Percentiles rank a stretch among this genome's conserved stretches.
Evolutionary conservation across 2,888 invertebrate genomes (phyloP).

Genomic region (Perdita meconis): DNA sequence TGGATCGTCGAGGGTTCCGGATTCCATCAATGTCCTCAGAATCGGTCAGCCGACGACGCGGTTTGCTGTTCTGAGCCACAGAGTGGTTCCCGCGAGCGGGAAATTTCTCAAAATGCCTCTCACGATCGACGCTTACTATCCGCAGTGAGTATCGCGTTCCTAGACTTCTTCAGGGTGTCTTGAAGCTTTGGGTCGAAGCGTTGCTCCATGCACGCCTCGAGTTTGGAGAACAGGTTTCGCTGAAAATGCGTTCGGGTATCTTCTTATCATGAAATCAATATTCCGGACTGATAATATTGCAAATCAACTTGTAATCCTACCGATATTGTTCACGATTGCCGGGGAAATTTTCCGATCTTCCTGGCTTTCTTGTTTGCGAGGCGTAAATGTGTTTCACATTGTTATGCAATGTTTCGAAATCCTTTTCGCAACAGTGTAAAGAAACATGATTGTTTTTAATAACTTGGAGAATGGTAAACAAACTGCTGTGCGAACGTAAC

Average conservation of each 20-base stretch:
- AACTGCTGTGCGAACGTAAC: no score
- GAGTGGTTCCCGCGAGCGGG: slow-evolving; percentile 2
- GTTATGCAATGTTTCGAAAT: not conserved
- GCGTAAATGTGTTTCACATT: not conserved
- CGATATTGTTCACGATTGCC: not conserved
- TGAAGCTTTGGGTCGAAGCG: no score
- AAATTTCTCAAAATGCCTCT: slow-evolving; percentile 76
- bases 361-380: not conserved
- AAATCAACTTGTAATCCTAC: not conserved
- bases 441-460: no score
- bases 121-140: slow-evolving; percentile 72
- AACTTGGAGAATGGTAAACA: no score
- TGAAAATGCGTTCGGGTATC: no score
- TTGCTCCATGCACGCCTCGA: no score
- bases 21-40: slow-evolving; percentile 12
- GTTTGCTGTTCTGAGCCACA: slow-evolving; percentile 37
- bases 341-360: not conserved
- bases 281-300: not conserved
- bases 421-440: not conserved
- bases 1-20: not conserved
- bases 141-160: slow-evolving; percentile 73
- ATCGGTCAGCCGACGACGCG: slow-evolving; percentile 13
- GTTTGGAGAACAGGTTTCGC: no score
- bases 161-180: not conserved
- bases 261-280: slow-evolving; percentile 38